Evolutionary conservation across 2,888 invertebrate species (phyloP).

Genomic region (Mellilla xanthometata): DNA sequence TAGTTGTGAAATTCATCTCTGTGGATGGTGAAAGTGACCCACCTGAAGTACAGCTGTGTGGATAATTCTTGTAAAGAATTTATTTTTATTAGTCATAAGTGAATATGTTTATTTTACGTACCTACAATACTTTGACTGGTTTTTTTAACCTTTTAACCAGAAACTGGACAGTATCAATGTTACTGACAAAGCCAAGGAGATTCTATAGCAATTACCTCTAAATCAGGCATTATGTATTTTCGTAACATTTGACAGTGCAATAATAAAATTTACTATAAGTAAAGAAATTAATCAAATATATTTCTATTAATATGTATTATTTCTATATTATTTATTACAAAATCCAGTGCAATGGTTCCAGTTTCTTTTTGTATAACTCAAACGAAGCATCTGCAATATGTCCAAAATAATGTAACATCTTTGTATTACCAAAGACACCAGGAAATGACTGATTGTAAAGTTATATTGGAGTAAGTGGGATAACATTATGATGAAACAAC

Average conservation of each 20-base stretch:
- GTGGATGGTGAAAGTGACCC: constrained; percentile 27
- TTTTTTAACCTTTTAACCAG: constrained; percentile 16
- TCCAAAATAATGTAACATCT: constrained; percentile 29
- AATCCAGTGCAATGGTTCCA: constrained; percentile 68
- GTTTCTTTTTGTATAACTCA: constrained; percentile 39
- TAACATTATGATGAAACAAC: constrained; percentile 31
- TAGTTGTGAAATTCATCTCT: constrained; percentile 24
- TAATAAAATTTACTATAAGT: constrained; percentile 77
- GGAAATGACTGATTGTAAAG: constrained; percentile 55
- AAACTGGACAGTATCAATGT: constrained; percentile 9
- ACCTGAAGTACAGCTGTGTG: constrained; percentile 29
- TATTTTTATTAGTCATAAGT: constrained; percentile 24
- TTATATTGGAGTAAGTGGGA: constrained; percentile 43
- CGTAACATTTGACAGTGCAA: constrained; percentile 65
- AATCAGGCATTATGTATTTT: constrained; percentile 28
- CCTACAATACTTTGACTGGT: constrained; percentile 17
- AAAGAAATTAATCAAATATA: constrained; percentile 59
- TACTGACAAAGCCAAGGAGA: constrained; percentile 16
- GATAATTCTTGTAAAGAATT: constrained; percentile 26
- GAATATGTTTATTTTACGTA: constrained; percentile 18
- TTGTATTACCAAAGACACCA: constrained; percentile 71
- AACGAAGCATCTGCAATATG: constrained; percentile 39
- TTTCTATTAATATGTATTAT: constrained; percentile 35
- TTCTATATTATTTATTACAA: constrained; percentile 40
- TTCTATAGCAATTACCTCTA: constrained; percentile 20